Evolutionary conservation across 2,888 invertebrate species (phyloP).

Genomic region (Chrysopilus asiliformis): DNA sequence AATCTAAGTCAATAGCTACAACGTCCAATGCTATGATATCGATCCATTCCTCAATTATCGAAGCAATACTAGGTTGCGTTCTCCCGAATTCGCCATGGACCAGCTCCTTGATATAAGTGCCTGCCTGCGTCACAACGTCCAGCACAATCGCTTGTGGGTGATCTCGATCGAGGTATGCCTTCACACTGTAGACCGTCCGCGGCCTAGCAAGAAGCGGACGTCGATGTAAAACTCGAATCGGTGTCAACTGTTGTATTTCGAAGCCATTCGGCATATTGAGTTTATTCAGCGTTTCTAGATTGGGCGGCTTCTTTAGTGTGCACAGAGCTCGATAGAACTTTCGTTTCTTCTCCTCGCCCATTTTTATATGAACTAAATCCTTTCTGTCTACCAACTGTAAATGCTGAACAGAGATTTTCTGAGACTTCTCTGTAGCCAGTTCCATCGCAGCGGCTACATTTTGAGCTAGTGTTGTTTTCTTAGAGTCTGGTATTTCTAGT

Average conservation of each 20-base stretch:
- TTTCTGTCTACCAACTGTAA: constrained; percentile 55
- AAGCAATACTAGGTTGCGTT: constrained; percentile 62
- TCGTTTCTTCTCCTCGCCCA: constrained; percentile 76
- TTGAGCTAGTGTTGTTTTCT: constrained; percentile 38
- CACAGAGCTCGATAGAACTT: constrained; percentile 82
- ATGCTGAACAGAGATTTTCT: constrained; percentile 45
- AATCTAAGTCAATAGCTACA: constrained; percentile 55
- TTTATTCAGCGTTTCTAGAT: constrained; percentile 40
- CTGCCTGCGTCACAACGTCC: constrained; percentile 69
- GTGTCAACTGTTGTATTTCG: constrained; percentile 67
- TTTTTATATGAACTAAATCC: constrained; percentile 56
- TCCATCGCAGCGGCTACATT: constrained; percentile 44
- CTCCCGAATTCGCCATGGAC: constrained; percentile 92
- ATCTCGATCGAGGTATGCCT: constrained; percentile 42
- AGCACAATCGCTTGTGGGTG: constrained; percentile 42
- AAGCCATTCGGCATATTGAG: constrained; percentile 37
- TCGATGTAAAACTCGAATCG: constrained; percentile 78
- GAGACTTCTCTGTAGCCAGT: constrained; percentile 38
- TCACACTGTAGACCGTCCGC: constrained; percentile 50
- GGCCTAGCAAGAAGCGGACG: constrained; percentile 58
- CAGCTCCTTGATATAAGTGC: constrained; percentile 96
- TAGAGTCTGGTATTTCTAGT: constrained; percentile 65
- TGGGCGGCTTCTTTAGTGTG: constrained; percentile 34
- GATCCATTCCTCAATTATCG: constrained; percentile 51
- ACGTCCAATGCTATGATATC: constrained; percentile 94